Evolutionary conservation across 2,113 vertebrate genomes (phyloP).

Genomic region (Ramphastos sulfuratus): DNA sequence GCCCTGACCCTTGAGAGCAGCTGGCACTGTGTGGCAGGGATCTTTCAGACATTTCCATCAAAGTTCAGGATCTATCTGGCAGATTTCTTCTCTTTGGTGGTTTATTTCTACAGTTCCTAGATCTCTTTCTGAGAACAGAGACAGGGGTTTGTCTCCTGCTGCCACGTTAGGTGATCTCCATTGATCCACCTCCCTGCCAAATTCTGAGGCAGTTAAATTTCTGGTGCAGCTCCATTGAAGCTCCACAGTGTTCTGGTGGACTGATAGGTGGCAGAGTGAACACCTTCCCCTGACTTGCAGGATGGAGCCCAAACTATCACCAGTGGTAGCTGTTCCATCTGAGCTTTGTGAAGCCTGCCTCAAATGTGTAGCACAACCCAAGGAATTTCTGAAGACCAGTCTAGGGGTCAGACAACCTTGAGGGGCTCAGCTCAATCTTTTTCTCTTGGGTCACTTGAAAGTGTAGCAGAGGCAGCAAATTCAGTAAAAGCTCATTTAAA

Average conservation of each 20-base stretch:
- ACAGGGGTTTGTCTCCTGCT: neutral
- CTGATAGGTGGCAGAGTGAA: neutral
- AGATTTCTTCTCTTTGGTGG: neutral
- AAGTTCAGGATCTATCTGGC: neutral
- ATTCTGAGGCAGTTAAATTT: neutral
- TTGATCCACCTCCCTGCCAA: neutral
- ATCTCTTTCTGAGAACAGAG: neutral
- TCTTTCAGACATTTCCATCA: neutral
- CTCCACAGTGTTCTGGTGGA: neutral
- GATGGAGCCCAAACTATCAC: neutral
- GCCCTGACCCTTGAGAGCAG: neutral
- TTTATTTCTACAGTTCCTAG: neutral
- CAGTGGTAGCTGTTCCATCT: neutral
- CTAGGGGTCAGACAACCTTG: neutral
- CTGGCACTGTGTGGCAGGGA: neutral
- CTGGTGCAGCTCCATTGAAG: neutral
- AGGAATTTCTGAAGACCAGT: neutral
- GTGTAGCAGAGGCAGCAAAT: neutral
- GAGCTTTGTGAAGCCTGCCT: neutral
- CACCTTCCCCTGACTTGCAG: neutral
- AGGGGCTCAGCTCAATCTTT: neutral
- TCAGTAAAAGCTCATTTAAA: neutral
- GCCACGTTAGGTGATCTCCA: neutral
- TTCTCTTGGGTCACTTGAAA: neutral
- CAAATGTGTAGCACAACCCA: neutral